Evolutionary conservation across 1,140 invertebrate species (phyloP).

Genomic region (Limonius californicus): DNA sequence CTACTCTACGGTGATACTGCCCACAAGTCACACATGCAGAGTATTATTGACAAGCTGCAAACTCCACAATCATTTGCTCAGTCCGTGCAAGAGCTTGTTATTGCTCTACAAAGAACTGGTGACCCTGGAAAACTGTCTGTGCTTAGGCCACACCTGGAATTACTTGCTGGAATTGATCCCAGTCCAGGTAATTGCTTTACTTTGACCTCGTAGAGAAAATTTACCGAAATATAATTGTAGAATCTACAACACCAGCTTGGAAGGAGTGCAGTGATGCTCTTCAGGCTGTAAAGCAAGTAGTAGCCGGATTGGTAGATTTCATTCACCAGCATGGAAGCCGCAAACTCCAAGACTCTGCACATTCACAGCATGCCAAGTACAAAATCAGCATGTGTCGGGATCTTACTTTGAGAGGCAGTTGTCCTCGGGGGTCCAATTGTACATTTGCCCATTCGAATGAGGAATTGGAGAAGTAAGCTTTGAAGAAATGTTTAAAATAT

Average conservation of each 20-base stretch:
- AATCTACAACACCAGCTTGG: conserved; percentile 68
- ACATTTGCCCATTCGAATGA: conserved; percentile 90
- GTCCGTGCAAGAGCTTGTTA: conserved; percentile 87
- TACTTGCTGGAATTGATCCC: conserved; percentile 82
- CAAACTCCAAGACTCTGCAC: conserved; percentile 55
- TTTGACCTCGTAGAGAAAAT: no score
- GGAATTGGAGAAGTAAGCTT: conserved; percentile 77
- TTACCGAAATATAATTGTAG: conserved; percentile 51
- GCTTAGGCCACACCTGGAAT: conserved; percentile 74
- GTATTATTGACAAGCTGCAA: conserved; percentile 93
- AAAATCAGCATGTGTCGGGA: conserved; percentile 91
- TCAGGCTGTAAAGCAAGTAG: conserved; percentile 76
- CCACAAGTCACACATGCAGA: conserved; percentile 99
- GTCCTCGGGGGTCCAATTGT: conserved; percentile 81
- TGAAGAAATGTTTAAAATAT: no score
- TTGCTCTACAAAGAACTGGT: conserved; percentile 85
- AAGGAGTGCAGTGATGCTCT: conserved; percentile 70
- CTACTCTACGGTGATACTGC: conserved; percentile 91
- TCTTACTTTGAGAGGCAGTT: conserved; percentile 69
- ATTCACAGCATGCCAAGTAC: conserved; percentile 72
- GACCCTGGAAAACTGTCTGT: conserved; percentile 82
- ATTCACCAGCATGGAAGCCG: conserved; percentile 73
- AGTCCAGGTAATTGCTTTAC: conserved; percentile 72
- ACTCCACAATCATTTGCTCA: conserved; percentile 88
- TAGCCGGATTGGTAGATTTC: conserved; percentile 81